These are phyloP conservation scores for Yponomeuta sedellus DNA, from an alignment of 2,888 invertebrate species.

Conservation along the genomic window DNA sequence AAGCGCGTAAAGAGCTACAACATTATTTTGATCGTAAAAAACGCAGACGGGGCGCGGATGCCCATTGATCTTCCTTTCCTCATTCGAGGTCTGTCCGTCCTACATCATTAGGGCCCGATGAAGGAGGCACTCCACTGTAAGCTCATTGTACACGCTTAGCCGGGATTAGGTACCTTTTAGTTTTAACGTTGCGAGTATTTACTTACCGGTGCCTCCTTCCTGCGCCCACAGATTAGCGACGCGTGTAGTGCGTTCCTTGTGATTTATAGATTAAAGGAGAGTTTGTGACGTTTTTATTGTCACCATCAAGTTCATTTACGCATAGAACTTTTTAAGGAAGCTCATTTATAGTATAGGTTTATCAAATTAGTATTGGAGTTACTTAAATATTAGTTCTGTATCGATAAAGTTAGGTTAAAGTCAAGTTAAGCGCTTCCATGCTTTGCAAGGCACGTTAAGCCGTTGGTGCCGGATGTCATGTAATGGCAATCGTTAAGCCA, in stretches of 20 bases:
- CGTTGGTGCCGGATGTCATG: no score
- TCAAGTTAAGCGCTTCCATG: no score
- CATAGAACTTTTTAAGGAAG: no score
- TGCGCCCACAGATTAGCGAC: conserved; percentile 38
- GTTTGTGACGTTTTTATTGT: background rate
- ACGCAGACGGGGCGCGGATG: background rate
- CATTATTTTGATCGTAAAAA: conserved; percentile 9
- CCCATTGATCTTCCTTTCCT: conserved; percentile 52
- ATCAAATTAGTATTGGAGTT: no score
- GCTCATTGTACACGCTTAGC: conserved; percentile 62
- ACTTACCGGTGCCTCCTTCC: conserved; percentile 39
- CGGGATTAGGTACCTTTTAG: conserved; percentile 68
- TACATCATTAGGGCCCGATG: conserved; percentile 51
- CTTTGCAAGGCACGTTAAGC: no score
- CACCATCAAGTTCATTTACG: background rate
- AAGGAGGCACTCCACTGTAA: conserved; percentile 47
- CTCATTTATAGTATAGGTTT: no score
- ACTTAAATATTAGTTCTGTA: no score
- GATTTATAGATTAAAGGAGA: background rate
- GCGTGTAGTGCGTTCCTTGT: conserved; percentile 15
- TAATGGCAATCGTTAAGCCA: no score
- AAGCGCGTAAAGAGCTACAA: conserved; percentile 16
- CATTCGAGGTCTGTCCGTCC: conserved; percentile 38
- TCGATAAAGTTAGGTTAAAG: no score
- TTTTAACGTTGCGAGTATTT: conserved; percentile 69